Evolutionary conservation across 2,888 invertebrate species (phyloP), one percentile per base, ranked within the genome.

Genomic region (Stenodera caucasica): DNA sequence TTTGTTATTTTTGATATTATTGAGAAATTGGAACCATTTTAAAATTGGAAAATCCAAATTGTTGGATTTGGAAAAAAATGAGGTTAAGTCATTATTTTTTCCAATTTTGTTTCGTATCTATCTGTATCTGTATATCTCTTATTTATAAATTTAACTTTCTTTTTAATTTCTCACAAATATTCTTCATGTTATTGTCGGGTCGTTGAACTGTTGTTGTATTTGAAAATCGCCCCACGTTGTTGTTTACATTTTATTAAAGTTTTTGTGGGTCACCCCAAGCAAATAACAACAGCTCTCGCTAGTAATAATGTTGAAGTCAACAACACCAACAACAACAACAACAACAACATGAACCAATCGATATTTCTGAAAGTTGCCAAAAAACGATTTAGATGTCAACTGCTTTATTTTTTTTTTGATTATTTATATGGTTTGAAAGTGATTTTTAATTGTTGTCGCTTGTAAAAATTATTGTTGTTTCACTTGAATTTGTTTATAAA

Each of bases 161-260:
- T 45, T 45, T 45, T 45, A 21, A 45, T 45, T 45, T 45, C 15
- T 45, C 15, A 15, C 45, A 45, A 45, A 45, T 21, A 45, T 45
- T 45, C 45, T 45, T 21, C 7, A 45, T 45, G 45, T 45, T 21
- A 15, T 37, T 37, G 45, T 45, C 11, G 21, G 45, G 45, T 45
- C 45, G 12, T 45, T 45, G 45, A 45, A 45, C 45, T 45, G 12
- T 45, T 18, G 4, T 8, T 21, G 45, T 21, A 45, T 45, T 45
- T 45, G 45, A 45, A 45, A 45, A 45, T 45, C 45, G 45, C 45
- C 45, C 45, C 45, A 45, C 45, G 45, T 45, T 45, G 40, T 21
- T 45, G 40, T 45, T 45, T 45, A 37, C 11, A 32, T 45, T 45
- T 5, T 14, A 15, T 21, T 15, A 45, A 45, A 2, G 21, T 12